Conservation (phyloP, 2,888 invertebrate genomes). For the Criorhina ranunculi region DNA sequence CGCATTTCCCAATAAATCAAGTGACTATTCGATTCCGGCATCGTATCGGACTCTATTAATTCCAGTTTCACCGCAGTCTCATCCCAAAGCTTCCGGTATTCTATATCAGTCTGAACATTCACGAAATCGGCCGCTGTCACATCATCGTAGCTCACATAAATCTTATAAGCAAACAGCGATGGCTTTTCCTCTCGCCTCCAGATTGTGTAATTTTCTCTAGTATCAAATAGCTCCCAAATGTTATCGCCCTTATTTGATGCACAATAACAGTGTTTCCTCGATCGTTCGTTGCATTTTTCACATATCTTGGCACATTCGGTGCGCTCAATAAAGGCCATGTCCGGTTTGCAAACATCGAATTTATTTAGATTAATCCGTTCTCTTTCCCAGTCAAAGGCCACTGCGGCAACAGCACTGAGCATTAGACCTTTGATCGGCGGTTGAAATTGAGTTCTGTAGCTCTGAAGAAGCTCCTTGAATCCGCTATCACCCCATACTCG, state of each 20-base stretch:
- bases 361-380: slow-evolving; percentile 87
- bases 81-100: slow-evolving; percentile 93
- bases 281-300: slow-evolving; percentile 79
- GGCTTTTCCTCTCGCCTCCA: slow-evolving; percentile 91
- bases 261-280: slow-evolving; percentile 82
- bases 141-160: slow-evolving; percentile 92
- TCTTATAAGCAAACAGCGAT: slow-evolving; percentile 93
- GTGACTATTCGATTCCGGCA: slow-evolving; percentile 87
- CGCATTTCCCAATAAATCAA: slow-evolving; percentile 95
- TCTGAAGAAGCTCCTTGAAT: slow-evolving; percentile 85
- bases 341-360: slow-evolving; percentile 86
- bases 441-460: slow-evolving; percentile 81
- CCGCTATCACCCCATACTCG: slow-evolving; percentile 88
- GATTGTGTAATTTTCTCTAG: slow-evolving; percentile 91
- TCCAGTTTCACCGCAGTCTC: slow-evolving; percentile 89
- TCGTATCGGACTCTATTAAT: slow-evolving; percentile 88
- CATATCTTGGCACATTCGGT: slow-evolving; percentile 86
- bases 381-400: slow-evolving; percentile 87
- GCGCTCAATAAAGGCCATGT: slow-evolving; percentile 86
- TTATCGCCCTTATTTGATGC: slow-evolving; percentile 81
- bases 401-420: slow-evolving; percentile 86
- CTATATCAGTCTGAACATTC: slow-evolving; percentile 92
- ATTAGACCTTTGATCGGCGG: slow-evolving; percentile 86
- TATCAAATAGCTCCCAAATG: slow-evolving; percentile 89
- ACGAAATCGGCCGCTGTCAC: slow-evolving; percentile 92